A percentile compares a stretch with the other conserved stretches of the same genome.
phyloP scores from a whole-genome alignment of 2,888 invertebrate genomes.

The Itoplectis maculator region DNA sequence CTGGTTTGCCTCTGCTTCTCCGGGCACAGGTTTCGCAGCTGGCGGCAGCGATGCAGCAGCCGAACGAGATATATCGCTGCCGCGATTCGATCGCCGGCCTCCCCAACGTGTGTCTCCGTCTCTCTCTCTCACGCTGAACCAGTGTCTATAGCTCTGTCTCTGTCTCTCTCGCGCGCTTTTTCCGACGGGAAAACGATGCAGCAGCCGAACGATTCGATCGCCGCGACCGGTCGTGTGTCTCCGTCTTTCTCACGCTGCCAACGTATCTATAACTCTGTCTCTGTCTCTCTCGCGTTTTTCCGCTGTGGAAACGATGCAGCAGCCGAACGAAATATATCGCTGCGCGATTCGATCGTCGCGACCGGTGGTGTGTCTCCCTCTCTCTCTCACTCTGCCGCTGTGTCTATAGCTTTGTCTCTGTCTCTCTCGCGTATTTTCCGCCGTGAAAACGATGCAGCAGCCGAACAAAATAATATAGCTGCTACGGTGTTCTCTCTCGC shows the following conservation, averaged over 20 bases:
- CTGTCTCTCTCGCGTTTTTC: not conserved
- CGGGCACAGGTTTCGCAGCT: slow-evolving; percentile 38
- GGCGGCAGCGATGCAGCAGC: slow-evolving; percentile 41
- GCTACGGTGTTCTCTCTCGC: no score
- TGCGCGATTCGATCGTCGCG: slow-evolving; percentile 58
- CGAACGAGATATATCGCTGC: slow-evolving; percentile 58
- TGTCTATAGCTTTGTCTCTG: no score
- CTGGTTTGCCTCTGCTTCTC: slow-evolving; percentile 50
- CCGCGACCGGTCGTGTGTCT: no score
- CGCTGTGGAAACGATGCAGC: slow-evolving; percentile 23
- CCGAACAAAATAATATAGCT: no score
- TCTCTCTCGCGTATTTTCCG: not conserved
- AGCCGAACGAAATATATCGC: slow-evolving; percentile 58
- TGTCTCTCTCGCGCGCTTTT: no score
- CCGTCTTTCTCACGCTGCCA: no score
- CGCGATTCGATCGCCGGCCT: slow-evolving; percentile 58
- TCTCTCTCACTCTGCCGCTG: no score
- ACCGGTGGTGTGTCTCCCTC: no score
- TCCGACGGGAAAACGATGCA: not conserved
- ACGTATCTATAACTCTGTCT: no score
- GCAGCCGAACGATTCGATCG: slow-evolving; percentile 57
- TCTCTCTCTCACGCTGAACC: no score
- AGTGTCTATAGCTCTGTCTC: no score
- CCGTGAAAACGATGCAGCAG: not conserved
- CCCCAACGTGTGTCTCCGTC: no score